phyloP scores from a whole-genome alignment of 2,888 invertebrate genomes.

The Napeogenes sylphis region DNA sequence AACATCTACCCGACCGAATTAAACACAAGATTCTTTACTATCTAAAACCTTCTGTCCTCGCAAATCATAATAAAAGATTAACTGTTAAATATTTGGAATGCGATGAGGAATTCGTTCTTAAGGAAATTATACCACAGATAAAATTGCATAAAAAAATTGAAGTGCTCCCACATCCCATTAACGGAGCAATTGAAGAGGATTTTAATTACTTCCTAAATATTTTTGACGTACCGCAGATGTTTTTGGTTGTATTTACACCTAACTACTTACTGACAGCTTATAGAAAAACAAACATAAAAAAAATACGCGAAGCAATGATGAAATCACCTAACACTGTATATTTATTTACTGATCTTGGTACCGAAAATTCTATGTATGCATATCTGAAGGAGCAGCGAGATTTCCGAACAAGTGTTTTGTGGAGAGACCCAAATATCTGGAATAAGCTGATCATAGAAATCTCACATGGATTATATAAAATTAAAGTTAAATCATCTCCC shows the following conservation, averaged over 20 bases:
- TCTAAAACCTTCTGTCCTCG: slow-evolving; percentile 25
- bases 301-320: slow-evolving; percentile 64
- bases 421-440: slow-evolving; percentile 66
- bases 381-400: slow-evolving; percentile 67
- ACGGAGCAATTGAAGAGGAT: slow-evolving; percentile 38
- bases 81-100: slow-evolving; percentile 50
- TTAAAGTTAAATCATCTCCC: slow-evolving; percentile 25
- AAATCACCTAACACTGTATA: slow-evolving; percentile 59
- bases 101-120: slow-evolving; percentile 60
- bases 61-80: slow-evolving; percentile 36
- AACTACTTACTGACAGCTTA: slow-evolving; percentile 64
- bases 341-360: slow-evolving; percentile 61
- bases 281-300: slow-evolving; percentile 65
- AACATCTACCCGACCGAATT: slow-evolving; percentile 39
- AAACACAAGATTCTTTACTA: slow-evolving; percentile 41
- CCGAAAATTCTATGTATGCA: slow-evolving; percentile 66
- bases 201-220: slow-evolving; percentile 41
- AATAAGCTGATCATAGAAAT: slow-evolving; percentile 48
- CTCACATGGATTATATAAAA: slow-evolving; percentile 33
- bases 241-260: slow-evolving; percentile 60
- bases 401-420: slow-evolving; percentile 50
- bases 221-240: slow-evolving; percentile 41
- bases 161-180: slow-evolving; percentile 41
- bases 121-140: slow-evolving; percentile 57
- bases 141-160: slow-evolving; percentile 46